Base-by-base conservation (phyloP, 2,113 vertebrate species). In the Rhynchopsitta pachyrhyncha region DNA sequence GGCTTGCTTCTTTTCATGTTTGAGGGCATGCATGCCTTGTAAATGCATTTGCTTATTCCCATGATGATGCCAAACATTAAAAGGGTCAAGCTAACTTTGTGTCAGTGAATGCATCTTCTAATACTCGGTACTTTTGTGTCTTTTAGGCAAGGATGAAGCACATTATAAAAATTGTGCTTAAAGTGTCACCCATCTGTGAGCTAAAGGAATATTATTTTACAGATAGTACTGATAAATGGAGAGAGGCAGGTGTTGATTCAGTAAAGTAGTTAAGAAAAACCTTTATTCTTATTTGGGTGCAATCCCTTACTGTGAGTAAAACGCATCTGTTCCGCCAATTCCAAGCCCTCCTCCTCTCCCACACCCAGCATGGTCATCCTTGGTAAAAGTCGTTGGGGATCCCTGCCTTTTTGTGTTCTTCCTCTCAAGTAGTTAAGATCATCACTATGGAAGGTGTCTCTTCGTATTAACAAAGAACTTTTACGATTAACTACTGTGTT, bases 361-460 rank as follows among this genome's bases (percentile, higher is more conserved):
- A 27, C 0, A 0, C 49, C 29, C 44, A 64, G 7, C 24, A 39
- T 1, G 2, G 13, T 35, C 13, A 24, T 31, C 66, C 42, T 42
- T 63, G 20, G 57, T 1, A 49, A 22, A 16, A 81, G 55, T 11
- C 35, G 4, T 27, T 53, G 50, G 67, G 22, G 5, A 62, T 27
- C 20, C 6, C 50, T 68, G 11, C 10, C 13, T 77, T 81, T 31
- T 57, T 77, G 17, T 33, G 50, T 42, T 71, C n/a, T 79, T 59
- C 10, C 25, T 92, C 18, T 73, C 23, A 17, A 12, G 35, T 52
- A 29, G 46, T 29, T 68, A 55, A 60, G 23, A 31, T 64, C 20
- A 24, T 84, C 16, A 9, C 13, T 70, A 60, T 71, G 25, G 31
- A 75, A 83, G 33, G n/a, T 31, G 8, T 46, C 35, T 75, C n/a